Base-by-base conservation (phyloP, 2,797 vertebrate genomes). In the Xiphophorus birchmanni region DNA sequence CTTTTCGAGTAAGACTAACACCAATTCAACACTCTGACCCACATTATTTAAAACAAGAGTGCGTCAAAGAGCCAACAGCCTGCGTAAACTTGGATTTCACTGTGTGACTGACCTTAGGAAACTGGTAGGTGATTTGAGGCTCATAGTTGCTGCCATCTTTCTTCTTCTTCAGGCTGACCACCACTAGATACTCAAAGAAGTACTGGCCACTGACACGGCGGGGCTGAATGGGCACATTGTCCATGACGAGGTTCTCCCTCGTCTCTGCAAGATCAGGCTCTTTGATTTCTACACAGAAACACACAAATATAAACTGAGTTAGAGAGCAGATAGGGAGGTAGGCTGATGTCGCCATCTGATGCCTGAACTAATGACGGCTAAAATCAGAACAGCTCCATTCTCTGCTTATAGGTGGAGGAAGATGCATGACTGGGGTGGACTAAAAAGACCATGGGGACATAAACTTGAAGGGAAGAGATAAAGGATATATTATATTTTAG, bases 101-200 rank as follows among this genome's bases (percentile, higher is more conserved):
- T 4, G 2, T 75, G 15, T 58, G 17, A 82, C 93, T 94, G 90
- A 99, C 98, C 97, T 99, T 99, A 23, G 98, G 98, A 89, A 99
- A 99, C 93, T 99, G 98, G 93, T 99, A 99, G 79, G 94, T 95
- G 93, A 99, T 98, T 60, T 95, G 97, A 37, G 98, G 97, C 47
- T 97, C 96, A 0, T 99, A 99, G 67, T 0, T 91, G 56, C 86
- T 88, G 44, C 89, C 82, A 1, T 91, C 96, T 1, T 92, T 95
- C 23, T 73, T 95, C 92, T 95, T 97, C 93, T 95, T 98, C 32
- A 99, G 96, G 0, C 97, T 97, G 90, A 99, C 98, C 88, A 99
- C 97, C 76, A 99, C 96, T 81, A 99, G 95, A 83, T 98, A 99
- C 92, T 99, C 98, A 0, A 99, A 99, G 95, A 99, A 99, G 87